Base-by-base conservation (phyloP, 2,797 vertebrate genomes). In the Premnoplex brunnescens region DNA sequence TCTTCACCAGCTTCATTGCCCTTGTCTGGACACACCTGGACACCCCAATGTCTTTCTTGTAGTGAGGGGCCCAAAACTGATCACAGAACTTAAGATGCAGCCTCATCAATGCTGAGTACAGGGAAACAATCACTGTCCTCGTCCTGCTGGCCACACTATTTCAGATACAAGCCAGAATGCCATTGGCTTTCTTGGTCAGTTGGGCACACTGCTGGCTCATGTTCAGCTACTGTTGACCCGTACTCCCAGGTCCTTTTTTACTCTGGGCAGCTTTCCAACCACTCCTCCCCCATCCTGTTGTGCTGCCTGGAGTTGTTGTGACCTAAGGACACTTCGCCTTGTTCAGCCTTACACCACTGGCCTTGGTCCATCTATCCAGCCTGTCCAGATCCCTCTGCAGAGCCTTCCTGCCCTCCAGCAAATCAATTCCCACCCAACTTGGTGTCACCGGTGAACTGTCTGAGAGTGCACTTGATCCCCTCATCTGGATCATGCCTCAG, bases 381-480 rank as follows among this genome's bases (percentile, higher is more conserved):
- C 59, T 59, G 44, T 1, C n/a, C 44, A 66, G 44, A 59, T 44
- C 20, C 44, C n/a, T 73, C 44, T 88, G 67, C 59, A 73, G 59
- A 66, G n/a, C 67, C 59, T 12, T 13, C 67, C 59, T 88, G 37
- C 15, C 27, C 52, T 37, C 15, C 68, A 59, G 59, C n/a, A 73
- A 14, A 28, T 52, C 67, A 66, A 4, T 16, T 69, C 15, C 26
- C 44, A 20, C 37, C 6, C 44, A 51, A 8, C 22, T 13, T 27
- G 18, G 5, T n/a, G 44, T 64, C 13, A n/a, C 1, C 76, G 52
- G 23, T 2, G 1, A 44, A n/a, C 51, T 64, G 23, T 5, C 13
- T 30, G 24, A 37, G 23, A 6, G 1, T 19, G 22, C 36, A 13
- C 43, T 14, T 1, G 0, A 18, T 36, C 17, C 14, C 10, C 21